Evolutionary conservation across 2,888 invertebrate species (phyloP), one percentile per base, ranked within the genome.

Genomic region (Yponomeuta evonymella): DNA sequence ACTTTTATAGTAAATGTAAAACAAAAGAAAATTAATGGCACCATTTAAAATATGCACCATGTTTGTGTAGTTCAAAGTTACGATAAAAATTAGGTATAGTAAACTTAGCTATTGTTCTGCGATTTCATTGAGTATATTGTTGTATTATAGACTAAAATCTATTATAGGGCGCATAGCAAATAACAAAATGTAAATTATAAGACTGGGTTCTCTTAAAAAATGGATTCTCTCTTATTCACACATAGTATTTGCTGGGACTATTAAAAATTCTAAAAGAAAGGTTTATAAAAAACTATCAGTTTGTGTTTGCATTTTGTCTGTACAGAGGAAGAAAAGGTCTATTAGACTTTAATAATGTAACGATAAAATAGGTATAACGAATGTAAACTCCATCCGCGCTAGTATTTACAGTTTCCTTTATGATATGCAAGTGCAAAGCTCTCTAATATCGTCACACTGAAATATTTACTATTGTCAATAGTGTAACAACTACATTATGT

Each of bases 401-500:
- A 79, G 79, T 90, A 90, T 90, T 88, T 90, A 90, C 90, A 91
- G 78, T 81, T 63, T 83, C 81, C 78, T 78, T 78, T 84, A 89
- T 92, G 92, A 92, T 92, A 92, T 92, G 92, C 92, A 91, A 92
- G 90, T 90, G 92, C 92, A 90, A 91, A 92, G 92, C 92, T 92
- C 92, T 89, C 92, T 92, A 91, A 88, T 84, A 86, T 83, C 83
- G 81, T 87, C 83, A 81, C 77, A 77, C 69, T 77, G 78, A 77
- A 79, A 76, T 79, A 78, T 72, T 75, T 70, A 76, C 81, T 83
- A 83, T 82, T 82, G 82, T 81, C 80, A 82, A 80, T 80, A 81
- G 77, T 83, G 85, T 87, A 83, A 85, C 81, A 78, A 75, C 83
- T 88, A 87, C 83, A 79, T 83, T 86, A 85, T 58, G 67, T 36